phyloP scores from a whole-genome alignment of 2,888 invertebrate genomes.

The Stramonita haemastoma region DNA sequence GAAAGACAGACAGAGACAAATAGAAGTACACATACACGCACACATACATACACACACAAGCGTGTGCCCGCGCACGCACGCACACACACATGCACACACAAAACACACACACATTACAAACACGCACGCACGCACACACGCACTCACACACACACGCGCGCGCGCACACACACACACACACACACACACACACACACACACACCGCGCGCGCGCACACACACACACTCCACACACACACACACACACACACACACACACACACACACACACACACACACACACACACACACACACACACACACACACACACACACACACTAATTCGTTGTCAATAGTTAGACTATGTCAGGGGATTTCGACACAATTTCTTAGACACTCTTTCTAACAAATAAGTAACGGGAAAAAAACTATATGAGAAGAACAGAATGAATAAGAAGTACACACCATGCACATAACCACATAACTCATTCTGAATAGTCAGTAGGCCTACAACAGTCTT shows the following conservation, averaged over 20 bases:
- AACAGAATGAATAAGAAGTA: too few species aligned
- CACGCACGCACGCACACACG: not conserved
- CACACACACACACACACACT: not conserved
- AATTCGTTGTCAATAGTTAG: too few species aligned
- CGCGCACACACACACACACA: not conserved
- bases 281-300: not conserved
- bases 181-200: not conserved
- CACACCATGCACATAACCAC: too few species aligned
- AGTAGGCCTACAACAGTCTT: too few species aligned
- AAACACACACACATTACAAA: not conserved
- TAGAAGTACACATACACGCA: not conserved
- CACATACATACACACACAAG: conserved; percentile 15
- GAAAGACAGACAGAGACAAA: too few species aligned
- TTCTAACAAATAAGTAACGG: too few species aligned
- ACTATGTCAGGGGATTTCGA: too few species aligned
- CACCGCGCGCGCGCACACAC: not conserved
- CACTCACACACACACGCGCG: not conserved
- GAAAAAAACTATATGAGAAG: too few species aligned
- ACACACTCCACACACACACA: not conserved
- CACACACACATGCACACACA: conserved; percentile 14
- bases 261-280: not conserved
- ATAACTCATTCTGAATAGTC: too few species aligned
- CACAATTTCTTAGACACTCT: too few species aligned
- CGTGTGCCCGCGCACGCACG: not conserved
- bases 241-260: not conserved